phyloP scores from a whole-genome alignment of 2,888 invertebrate genomes.

The Conops quadrifasciatus region DNA sequence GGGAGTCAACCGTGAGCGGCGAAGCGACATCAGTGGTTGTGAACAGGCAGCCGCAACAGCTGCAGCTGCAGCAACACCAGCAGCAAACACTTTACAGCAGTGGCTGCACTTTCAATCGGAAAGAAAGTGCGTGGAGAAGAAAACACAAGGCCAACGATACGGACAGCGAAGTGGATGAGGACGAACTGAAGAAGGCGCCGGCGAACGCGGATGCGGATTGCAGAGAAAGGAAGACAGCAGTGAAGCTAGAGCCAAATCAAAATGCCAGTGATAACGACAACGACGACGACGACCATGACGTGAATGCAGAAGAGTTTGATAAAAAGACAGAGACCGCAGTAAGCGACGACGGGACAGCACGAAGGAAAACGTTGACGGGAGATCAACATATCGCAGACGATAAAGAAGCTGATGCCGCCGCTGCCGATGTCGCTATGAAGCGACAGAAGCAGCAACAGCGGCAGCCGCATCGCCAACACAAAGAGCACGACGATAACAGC shows the following conservation, averaged over 20 bases:
- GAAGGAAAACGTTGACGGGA: background rate
- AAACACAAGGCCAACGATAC: constrained; percentile 30
- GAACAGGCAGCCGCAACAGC: constrained; percentile 35
- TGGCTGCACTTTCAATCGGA: background rate
- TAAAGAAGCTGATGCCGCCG: background rate
- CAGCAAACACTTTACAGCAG: constrained; percentile 34
- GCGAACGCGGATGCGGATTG: constrained; percentile 1
- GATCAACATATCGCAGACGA: background rate
- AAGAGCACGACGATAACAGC: constrained; percentile 20
- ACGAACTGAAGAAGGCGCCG: constrained; percentile 17
- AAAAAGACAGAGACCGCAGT: constrained; percentile 4
- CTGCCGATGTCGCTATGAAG: background rate
- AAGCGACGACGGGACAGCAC: background rate
- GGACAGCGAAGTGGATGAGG: constrained; percentile 36
- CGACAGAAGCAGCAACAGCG: constrained; percentile 26
- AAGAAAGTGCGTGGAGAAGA: constrained; percentile 8
- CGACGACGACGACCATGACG: constrained; percentile 19
- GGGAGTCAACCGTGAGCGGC: constrained; percentile 47
- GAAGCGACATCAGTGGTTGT: constrained; percentile 42
- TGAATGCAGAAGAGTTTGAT: background rate
- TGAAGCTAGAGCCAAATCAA: constrained; percentile 7
- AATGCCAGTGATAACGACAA: constrained; percentile 2
- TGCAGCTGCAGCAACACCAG: constrained; percentile 43
- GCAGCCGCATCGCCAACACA: constrained; percentile 8
- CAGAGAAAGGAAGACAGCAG: background rate